These are phyloP conservation scores for Monopterus albus DNA, from an alignment of 2,113 vertebrate genomes.

Conservation along the genomic window DNA sequence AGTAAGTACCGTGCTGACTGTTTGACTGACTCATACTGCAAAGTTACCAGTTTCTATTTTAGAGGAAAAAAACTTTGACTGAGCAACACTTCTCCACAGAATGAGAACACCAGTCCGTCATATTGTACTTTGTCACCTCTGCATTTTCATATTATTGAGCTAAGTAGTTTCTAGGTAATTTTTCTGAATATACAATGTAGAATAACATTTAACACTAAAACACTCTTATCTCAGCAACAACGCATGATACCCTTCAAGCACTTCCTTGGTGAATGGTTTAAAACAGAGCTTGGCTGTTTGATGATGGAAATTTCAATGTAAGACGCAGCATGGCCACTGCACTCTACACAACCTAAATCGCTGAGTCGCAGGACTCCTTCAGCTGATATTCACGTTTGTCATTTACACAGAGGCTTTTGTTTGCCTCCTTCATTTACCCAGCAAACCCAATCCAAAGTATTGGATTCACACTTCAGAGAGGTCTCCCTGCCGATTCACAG, in stretches of 20 bases:
- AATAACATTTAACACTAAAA: not conserved
- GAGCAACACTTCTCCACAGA: not conserved
- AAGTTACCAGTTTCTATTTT: constrained; percentile 17
- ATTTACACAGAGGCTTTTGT: constrained; percentile 65
- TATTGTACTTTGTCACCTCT: not conserved
- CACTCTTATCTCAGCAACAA: constrained; percentile 12
- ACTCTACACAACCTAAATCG: constrained; percentile 48
- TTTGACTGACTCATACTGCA: not conserved
- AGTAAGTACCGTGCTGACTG: constrained; percentile 10
- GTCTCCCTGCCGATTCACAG: too few species aligned
- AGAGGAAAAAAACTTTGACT: constrained; percentile 25
- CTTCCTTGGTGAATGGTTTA: constrained; percentile 11
- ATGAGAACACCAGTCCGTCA: too few species aligned
- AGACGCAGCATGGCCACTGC: constrained; percentile 34
- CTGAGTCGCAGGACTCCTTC: constrained; percentile 40
- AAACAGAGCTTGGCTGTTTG: constrained; percentile 40
- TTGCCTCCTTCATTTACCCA: constrained; percentile 59
- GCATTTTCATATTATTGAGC: constrained; percentile 5
- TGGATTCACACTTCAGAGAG: constrained; percentile 72
- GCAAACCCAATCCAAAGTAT: constrained; percentile 65
- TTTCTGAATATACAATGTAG: constrained; percentile 2
- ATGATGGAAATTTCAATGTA: constrained; percentile 58
- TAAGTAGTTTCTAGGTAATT: not conserved
- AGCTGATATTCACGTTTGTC: constrained; percentile 59
- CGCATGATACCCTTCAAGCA: not conserved